Base-by-base conservation (phyloP, 2,888 invertebrate genomes). In the Sisyra nigra region DNA sequence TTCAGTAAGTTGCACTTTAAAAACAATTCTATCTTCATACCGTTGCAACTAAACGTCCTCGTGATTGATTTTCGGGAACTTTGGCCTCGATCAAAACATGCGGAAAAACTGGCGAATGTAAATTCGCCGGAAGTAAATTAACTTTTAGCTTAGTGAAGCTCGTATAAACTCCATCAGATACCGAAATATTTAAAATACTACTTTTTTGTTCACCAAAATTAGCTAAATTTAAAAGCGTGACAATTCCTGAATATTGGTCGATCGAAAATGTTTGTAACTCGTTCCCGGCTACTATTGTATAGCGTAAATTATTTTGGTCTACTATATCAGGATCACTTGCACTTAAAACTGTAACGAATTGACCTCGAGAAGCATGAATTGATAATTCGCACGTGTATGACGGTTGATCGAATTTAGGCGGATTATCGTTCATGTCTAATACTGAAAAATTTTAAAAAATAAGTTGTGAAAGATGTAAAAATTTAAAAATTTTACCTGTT, bases 111-210 rank as follows among this genome's bases (percentile, higher is more conserved):
- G 93, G 93, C 51, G 81, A 70, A 58, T 79, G 73, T 50, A 72
- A 69, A 66, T 93, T 93, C 47, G 83, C 79, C 7, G 87, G 78
- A 45, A 83, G 65, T 48, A 82, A 71, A 54, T 81, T 73, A 40
- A 88, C 79, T 65, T 83, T 83, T 11, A 87, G 72, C 49, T 86
- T 68, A 1, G 89, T 79, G 63, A 85, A 93, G 49, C 79, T 84
- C 6, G 89, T 91, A 65, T 91, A 93, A 31, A 94, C 88, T 29
- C 94, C 94, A 67, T 97, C 96, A 44, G 88, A 87, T 32, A 91
- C 94, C 2, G 93, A 93, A 29, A 96, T 80, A 67, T 96, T 96
- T 46, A 96, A 69, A 46, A 76, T 64, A 54, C 78, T 76, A 42
- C 70, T 65, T 41, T 74, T 70, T 49, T 71, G 67, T 40, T 78